A percentile compares a stretch with the other conserved stretches of the same genome.
Conservation (phyloP, 92 coral and sea anemone species). For the Nematostella vectensis region DNA sequence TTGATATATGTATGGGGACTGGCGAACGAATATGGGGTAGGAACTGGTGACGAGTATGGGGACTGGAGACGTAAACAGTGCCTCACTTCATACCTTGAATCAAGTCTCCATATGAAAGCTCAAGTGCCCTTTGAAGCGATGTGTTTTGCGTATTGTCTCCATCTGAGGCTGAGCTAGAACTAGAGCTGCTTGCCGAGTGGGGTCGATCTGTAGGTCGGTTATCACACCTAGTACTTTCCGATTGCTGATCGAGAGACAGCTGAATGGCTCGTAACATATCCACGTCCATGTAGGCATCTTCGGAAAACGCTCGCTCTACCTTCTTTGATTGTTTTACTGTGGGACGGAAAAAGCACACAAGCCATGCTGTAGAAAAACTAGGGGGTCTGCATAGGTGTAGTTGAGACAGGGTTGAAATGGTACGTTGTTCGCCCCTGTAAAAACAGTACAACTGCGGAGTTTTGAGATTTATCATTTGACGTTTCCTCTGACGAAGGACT, state of each 20-base stretch:
- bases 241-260: slow-evolving; percentile 50
- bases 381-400: slow-evolving; percentile 4
- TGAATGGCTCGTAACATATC: slow-evolving; percentile 71
- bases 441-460: too few relatives aligned
- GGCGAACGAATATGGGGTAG: too few relatives aligned
- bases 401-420: too few relatives aligned
- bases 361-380: slow-evolving; percentile 5
- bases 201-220: slow-evolving; percentile 6
- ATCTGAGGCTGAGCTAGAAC: slow-evolving; percentile 65
- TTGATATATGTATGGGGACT: too few relatives aligned
- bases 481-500: too few relatives aligned
- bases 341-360: neutral
- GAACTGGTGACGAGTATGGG: too few relatives aligned
- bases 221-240: slow-evolving; percentile 20
- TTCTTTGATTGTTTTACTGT: slow-evolving; percentile 3
- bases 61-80: too few relatives aligned
- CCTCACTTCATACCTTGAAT: slow-evolving; percentile 36
- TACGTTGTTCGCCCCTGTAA: too few relatives aligned
- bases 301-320: slow-evolving; percentile 19
- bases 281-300: slow-evolving; percentile 38
- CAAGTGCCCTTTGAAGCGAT: slow-evolving; percentile 82
- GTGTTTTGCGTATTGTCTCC: slow-evolving; percentile 30
- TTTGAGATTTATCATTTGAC: too few relatives aligned
- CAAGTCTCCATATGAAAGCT: slow-evolving; percentile 52
- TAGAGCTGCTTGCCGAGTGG: slow-evolving; percentile 23